Base-by-base conservation (phyloP, 2,888 invertebrate species). In the Augochlorella aurata region DNA sequence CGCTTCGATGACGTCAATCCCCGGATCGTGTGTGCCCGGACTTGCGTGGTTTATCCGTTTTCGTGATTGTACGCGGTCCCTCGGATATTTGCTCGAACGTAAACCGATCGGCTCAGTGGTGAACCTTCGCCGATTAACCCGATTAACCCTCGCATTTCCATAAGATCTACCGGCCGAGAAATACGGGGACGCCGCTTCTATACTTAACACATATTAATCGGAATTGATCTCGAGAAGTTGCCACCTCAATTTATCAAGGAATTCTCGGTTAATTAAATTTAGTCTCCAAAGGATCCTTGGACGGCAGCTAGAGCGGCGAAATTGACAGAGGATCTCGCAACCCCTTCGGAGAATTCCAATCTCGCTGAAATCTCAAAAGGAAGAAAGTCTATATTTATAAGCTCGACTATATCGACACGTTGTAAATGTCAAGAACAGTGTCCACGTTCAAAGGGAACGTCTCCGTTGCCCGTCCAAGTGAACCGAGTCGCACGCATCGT, bases 1-100 rank as follows among this genome's bases (percentile, higher is more conserved):
- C 65, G 44, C 54, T 79, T 67, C 81, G 61, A 45, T 87, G 87
- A 87, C 87, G 87, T 87, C 87, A 87, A 81, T 74, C 81, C 66
- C 68, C 21, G 65, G 82, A 21, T 21, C 24, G 29, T 14, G 24
- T 58, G 54, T 54, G 66, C 68, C 61, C 52, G 52, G 75, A 69
- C 82, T 71, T 69, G 47, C 66, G 54, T 63, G 63, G 76, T 47
- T 29, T 68, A 47, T 69, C 67, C 61, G 47, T 47, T 54, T n/a
- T 52, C 61, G 50, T 7, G 5, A 24, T 65, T 16, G 65, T 47
- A 29, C 21, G 14, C 54, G 63, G 66, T 49, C 44, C 54, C 63
- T 47, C 61, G 24, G 8, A 29, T 24, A 29, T 61, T 14, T 61
- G 29, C 29, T 61, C 61, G 29, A 0, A 29, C 61, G 24, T 61